Conservation (phyloP, 2,113 vertebrate species). For the Ceuthmochares aereus region DNA sequence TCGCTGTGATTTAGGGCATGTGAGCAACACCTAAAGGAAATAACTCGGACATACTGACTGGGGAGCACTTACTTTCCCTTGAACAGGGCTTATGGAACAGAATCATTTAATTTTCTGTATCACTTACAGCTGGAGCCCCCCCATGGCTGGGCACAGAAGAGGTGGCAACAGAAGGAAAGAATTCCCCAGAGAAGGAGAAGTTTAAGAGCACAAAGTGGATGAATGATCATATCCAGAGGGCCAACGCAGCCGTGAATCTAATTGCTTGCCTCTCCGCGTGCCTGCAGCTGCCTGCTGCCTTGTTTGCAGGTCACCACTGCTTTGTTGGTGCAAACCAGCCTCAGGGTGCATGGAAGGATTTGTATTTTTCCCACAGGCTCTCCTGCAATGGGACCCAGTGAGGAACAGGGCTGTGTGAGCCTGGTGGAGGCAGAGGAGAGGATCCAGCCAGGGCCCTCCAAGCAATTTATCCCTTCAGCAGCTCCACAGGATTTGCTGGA, state of each 20-base stretch:
- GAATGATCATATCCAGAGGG: accelerated
- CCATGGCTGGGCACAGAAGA: not conserved
- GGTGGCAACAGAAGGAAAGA: not conserved
- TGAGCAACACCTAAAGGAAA: not conserved
- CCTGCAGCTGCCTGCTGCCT: not conserved
- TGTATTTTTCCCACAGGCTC: not conserved
- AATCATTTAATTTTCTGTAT: not conserved
- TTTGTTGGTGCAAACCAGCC: not conserved
- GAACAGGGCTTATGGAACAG: not conserved
- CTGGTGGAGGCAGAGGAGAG: not conserved
- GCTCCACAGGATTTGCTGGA: not conserved
- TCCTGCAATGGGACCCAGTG: accelerated
- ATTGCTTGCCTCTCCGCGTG: not conserved
- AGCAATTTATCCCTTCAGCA: not conserved
- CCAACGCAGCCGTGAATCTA: accelerated
- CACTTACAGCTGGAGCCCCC: not conserved
- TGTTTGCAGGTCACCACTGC: not conserved
- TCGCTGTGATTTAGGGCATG: not conserved
- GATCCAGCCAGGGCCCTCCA: not conserved
- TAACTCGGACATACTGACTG: not conserved
- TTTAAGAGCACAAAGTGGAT: not conserved
- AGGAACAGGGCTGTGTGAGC: not conserved
- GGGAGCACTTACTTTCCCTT: not conserved
- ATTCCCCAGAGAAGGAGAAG: not conserved
- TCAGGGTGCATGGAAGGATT: not conserved